Evolutionary conservation across 2,888 invertebrate genomes (phyloP), one percentile per base, ranked within the genome.

Genomic region (Caenorhabditis angaria): DNA sequence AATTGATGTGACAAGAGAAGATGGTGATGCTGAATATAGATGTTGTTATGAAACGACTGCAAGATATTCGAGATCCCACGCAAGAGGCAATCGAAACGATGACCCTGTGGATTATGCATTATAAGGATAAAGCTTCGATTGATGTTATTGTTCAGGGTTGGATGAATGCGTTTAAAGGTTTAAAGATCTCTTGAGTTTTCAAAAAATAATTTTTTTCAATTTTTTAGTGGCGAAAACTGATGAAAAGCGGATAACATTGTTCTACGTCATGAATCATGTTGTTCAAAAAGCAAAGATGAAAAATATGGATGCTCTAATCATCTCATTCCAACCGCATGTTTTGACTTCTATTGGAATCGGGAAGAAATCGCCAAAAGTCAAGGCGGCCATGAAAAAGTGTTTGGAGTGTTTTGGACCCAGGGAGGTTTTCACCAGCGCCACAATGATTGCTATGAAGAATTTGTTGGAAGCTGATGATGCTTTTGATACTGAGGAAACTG

Each of bases 221-320:
- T n/a, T 28, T 24, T 54, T 28, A 61, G 59, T 25, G 70, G 74
- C 77, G 10, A 51, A 56, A 25, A 66, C 66, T 10, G 84, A 83
- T n/a, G 75, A 77, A 20, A 76, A 81, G 20, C 77, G 84, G 87
- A 90, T 97, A 64, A 95, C 94, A 20, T 94, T 95, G 85, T 93
- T 99, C 92, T 99, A 99, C 89, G 90, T 99, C 83, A 97, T 97
- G 35, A 99, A 99, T 90, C 99, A 99, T 91, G 96, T 99, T 24
- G 96, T 99, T 84, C 99, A 99, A 88, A 97, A 97, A 53, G 84
- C 83, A 29, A 81, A 80, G 58, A 70, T 76, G 54, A 84, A 87
- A 66, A 76, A 82, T 56, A 28, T 73, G 8, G 80, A 78, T 27
- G 59, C 65, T 5, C 32, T 80, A 14, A 72, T 77, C 22, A 66